A percentile compares a stretch with the other conserved stretches of the same genome.
These are phyloP conservation scores for Tethea ocularis DNA, from an alignment of 2,888 invertebrate species.

Conservation along the genomic window DNA sequence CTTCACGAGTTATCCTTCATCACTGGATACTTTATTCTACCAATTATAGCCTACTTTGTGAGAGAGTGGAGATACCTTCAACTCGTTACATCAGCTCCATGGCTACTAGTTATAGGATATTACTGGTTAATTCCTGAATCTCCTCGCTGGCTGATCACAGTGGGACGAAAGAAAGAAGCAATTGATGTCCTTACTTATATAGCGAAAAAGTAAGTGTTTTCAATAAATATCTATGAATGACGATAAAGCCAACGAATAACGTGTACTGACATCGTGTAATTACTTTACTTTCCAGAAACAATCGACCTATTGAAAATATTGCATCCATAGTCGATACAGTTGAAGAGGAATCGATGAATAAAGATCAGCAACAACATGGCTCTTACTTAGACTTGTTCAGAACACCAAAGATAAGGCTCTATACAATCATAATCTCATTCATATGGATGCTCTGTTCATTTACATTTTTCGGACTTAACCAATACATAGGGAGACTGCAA, in stretches of 20 bases:
- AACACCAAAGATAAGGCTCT: constrained; percentile 86
- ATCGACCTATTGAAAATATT: constrained; percentile 59
- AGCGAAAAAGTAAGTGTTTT: constrained; percentile 72
- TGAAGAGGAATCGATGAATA: constrained; percentile 46
- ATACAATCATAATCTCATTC: constrained; percentile 86
- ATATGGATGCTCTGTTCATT: constrained; percentile 92
- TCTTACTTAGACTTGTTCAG: constrained; percentile 85
- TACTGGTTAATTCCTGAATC: constrained; percentile 91
- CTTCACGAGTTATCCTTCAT: constrained; percentile 82
- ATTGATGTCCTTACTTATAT: constrained; percentile 85
- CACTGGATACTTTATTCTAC: constrained; percentile 80
- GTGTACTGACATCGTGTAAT: not conserved
- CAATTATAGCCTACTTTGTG: constrained; percentile 84
- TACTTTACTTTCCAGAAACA: constrained; percentile 61
- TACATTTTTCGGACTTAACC: constrained; percentile 92
- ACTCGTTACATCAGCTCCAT: constrained; percentile 79
- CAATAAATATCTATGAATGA: not conserved
- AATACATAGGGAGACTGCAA: constrained; percentile 89
- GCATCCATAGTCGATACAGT: constrained; percentile 62
- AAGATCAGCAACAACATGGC: constrained; percentile 32
- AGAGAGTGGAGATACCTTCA: constrained; percentile 85
- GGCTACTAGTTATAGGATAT: constrained; percentile 82
- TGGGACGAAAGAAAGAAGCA: constrained; percentile 85
- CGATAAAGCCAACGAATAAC: no score
- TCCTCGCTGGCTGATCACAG: constrained; percentile 90